Percentiles rank a stretch among this genome's conserved stretches.
phyloP scores from a whole-genome alignment of 2,888 invertebrate species.

The Baronia brevicornis region DNA sequence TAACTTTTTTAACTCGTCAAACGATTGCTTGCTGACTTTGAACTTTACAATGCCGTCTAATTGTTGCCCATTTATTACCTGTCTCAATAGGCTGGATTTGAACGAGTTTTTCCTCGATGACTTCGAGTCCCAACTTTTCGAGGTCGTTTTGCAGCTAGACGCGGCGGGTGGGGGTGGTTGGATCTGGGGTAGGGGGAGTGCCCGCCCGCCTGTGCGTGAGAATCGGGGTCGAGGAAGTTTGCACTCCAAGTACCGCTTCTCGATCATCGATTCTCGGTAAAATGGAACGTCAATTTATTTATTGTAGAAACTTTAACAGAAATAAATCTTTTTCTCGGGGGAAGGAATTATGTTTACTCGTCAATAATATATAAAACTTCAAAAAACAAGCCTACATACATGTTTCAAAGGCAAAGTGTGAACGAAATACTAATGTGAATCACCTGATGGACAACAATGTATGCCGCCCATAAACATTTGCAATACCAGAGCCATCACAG shows the following conservation, averaged over 20 bases:
- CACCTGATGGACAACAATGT: no score
- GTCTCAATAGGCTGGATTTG: slow-evolving; percentile 20
- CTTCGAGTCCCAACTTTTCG: slow-evolving; percentile 46
- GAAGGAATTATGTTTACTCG: no score
- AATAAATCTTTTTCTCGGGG: no score
- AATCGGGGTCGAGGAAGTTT: slow-evolving; percentile 33
- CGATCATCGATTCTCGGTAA: slow-evolving; percentile 30
- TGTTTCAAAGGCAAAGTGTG: no score
- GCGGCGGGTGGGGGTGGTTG: slow-evolving; percentile 29
- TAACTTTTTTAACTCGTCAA: no score
- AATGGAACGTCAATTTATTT: slow-evolving; percentile 24
- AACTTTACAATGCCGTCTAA: slow-evolving; percentile 23
- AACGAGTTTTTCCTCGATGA: slow-evolving; percentile 21
- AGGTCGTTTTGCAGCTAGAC: slow-evolving; percentile 56
- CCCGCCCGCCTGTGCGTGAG: slow-evolving; percentile 28
- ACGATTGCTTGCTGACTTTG: slow-evolving; percentile 11
- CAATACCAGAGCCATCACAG: no score
- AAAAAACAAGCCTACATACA: no score
- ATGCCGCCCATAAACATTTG: no score
- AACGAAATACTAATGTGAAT: no score
- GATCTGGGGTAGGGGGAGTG: slow-evolving; percentile 20
- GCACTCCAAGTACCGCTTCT: slow-evolving; percentile 41
- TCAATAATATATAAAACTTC: no score
- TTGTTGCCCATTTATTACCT: slow-evolving; percentile 25
- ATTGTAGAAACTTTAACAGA: slow-evolving; percentile 1